These are phyloP conservation scores for Anhinga anhinga DNA, from an alignment of 2,113 vertebrate genomes.

Conservation along the genomic window DNA sequence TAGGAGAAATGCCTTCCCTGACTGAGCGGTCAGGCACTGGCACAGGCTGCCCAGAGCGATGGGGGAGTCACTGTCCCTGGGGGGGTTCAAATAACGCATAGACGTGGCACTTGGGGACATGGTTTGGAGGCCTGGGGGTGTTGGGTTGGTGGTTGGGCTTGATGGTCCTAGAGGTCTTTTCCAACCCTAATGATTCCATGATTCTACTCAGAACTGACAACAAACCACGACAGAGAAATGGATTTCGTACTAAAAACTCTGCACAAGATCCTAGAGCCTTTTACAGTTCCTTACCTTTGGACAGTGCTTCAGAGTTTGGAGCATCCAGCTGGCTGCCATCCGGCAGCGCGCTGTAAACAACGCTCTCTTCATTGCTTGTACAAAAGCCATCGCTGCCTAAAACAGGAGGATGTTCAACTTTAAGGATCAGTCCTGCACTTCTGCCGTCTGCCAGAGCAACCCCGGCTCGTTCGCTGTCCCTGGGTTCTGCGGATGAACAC, in stretches of 20 bases:
- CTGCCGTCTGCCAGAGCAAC: neutral
- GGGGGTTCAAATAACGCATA: too few species aligned
- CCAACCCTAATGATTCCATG: too few species aligned
- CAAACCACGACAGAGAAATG: neutral
- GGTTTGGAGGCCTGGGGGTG: too few species aligned
- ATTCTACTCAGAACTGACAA: neutral
- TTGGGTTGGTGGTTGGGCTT: too few species aligned
- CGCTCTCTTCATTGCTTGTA: constrained; percentile 53
- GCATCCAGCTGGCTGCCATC: neutral
- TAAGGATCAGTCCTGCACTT: constrained; percentile 47
- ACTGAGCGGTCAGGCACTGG: too few species aligned
- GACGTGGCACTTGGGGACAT: too few species aligned
- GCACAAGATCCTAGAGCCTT: neutral
- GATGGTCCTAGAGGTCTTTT: too few species aligned
- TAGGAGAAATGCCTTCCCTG: too few species aligned
- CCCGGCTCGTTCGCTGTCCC: neutral
- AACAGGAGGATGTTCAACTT: constrained; percentile 57
- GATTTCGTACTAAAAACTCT: neutral
- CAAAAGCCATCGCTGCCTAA: constrained; percentile 61
- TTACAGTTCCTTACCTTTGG: neutral
- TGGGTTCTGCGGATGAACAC: constrained; percentile 1
- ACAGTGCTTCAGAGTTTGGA: neutral
- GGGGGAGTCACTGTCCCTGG: too few species aligned
- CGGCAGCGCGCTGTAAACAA: constrained; percentile 49
- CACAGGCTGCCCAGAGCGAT: too few species aligned